phyloP scores from a whole-genome alignment of 1,140 invertebrate species.

The Pogonus chalceus region DNA sequence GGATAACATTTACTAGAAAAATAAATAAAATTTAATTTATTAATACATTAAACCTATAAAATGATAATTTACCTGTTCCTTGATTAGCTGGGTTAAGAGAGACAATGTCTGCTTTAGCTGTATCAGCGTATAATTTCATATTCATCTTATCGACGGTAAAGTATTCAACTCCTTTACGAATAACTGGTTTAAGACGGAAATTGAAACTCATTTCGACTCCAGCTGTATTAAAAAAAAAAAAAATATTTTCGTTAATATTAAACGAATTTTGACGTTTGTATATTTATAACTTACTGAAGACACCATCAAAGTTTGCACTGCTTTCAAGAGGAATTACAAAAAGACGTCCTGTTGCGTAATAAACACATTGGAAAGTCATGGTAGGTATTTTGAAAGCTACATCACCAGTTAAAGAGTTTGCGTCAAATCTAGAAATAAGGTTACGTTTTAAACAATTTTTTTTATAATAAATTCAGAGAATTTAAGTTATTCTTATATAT shows the following conservation, averaged over 20 bases:
- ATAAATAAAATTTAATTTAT: background rate
- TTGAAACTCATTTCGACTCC: background rate
- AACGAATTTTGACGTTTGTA: background rate
- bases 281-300: background rate
- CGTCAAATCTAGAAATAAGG: background rate
- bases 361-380: background rate
- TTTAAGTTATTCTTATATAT: too few species aligned
- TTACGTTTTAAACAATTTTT: background rate
- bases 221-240: conserved; percentile 2
- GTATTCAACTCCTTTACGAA: conserved; percentile 44
- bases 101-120: conserved; percentile 41
- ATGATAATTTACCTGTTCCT: background rate
- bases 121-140: conserved; percentile 44
- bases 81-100: conserved; percentile 17
- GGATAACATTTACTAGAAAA: background rate
- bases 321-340: background rate
- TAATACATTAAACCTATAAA: background rate
- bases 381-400: background rate
- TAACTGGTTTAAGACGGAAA: conserved; percentile 33
- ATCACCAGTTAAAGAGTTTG: background rate
- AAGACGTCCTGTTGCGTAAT: background rate
- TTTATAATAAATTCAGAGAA: too few species aligned
- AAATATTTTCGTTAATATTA: background rate
- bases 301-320: background rate
- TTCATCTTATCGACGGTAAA: conserved; percentile 45